phyloP scores from a whole-genome alignment of 2,113 vertebrate genomes.

The Seriola dumerili region DNA sequence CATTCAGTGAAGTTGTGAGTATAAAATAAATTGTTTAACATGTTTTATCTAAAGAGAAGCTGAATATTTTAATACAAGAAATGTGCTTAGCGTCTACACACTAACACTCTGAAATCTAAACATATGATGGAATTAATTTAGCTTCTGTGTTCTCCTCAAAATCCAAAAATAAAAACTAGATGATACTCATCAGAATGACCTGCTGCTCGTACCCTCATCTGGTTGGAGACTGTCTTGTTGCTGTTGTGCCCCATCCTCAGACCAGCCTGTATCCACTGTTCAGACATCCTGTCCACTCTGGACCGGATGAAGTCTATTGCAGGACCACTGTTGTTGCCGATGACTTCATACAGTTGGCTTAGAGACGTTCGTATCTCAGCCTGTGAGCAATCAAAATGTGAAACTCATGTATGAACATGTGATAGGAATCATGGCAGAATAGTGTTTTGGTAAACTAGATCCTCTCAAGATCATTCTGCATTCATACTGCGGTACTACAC shows the following conservation, averaged over 20 bases:
- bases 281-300: slow-evolving; percentile 78
- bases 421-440: background rate
- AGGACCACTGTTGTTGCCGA: slow-evolving; percentile 68
- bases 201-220: slow-evolving; percentile 70
- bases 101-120: background rate
- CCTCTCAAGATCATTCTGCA: background rate
- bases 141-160: no score
- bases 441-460: background rate
- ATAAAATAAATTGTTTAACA: no score
- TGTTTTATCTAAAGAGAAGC: no score
- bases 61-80: no score
- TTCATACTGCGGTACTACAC: no score
- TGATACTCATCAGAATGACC: background rate
- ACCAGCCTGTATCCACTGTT: slow-evolving; percentile 72
- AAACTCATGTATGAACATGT: background rate
- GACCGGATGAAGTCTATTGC: slow-evolving; percentile 75
- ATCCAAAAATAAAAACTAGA: background rate
- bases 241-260: slow-evolving; percentile 58
- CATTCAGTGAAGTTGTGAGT: no score
- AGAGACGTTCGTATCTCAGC: slow-evolving; percentile 64
- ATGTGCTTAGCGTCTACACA: background rate
- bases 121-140: no score
- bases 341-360: slow-evolving; percentile 57
- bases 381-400: slow-evolving; percentile 48
- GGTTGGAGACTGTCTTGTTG: slow-evolving; percentile 42